Conservation (phyloP, 2,113 vertebrate species). For the Ailurus styani region DNA sequence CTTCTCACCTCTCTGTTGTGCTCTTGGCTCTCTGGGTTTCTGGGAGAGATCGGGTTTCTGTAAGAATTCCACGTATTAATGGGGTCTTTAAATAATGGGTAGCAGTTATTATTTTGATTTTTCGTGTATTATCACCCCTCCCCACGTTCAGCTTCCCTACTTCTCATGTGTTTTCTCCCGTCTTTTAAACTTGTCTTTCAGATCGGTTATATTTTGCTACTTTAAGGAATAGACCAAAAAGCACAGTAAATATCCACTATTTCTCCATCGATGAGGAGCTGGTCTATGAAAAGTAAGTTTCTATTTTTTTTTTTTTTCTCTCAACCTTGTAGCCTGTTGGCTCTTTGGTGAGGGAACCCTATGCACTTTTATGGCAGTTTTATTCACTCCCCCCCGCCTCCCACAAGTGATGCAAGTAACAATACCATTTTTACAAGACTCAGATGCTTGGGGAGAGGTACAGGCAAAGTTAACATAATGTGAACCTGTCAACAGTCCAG, state of each 20-base stretch:
- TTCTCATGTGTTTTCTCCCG: constrained; percentile 48
- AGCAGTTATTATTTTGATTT: background rate
- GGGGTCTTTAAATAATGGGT: background rate
- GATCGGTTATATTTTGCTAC: constrained; percentile 97
- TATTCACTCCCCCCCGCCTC: background rate
- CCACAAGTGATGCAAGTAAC: background rate
- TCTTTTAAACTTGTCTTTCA: constrained; percentile 74
- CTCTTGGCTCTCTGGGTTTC: background rate
- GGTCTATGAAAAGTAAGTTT: constrained; percentile 96
- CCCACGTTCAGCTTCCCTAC: background rate
- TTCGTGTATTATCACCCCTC: background rate
- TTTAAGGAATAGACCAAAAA: constrained; percentile 95
- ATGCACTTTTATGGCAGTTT: background rate
- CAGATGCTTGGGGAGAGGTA: background rate
- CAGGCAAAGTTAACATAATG: background rate
- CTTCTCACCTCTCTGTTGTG: background rate
- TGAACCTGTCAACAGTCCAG: background rate
- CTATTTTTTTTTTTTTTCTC: background rate
- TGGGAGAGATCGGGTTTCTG: background rate
- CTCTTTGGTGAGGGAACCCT: background rate
- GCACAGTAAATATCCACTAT: constrained; percentile 95
- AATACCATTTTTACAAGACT: background rate
- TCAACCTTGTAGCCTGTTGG: background rate
- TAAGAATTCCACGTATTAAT: constrained; percentile 7
- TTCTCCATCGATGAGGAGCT: constrained; percentile 97